These are phyloP conservation scores for Sandelia bainsii DNA, from an alignment of 2,797 vertebrate species.

Conservation along the genomic window DNA sequence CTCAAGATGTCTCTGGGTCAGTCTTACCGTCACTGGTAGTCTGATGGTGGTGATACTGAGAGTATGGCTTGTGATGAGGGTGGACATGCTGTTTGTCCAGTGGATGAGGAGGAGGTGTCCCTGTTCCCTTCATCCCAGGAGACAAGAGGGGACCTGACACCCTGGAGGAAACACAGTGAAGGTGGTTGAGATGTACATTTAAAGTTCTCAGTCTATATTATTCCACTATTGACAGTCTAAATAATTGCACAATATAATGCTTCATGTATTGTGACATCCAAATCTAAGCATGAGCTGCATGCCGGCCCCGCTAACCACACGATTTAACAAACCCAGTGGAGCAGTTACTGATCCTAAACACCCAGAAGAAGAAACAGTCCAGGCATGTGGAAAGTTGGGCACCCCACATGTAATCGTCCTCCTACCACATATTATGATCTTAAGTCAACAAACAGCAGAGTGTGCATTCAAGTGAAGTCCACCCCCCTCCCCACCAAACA, in stretches of 20 bases:
- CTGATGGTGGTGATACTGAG: conserved; percentile 88
- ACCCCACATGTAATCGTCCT: conserved; percentile 72
- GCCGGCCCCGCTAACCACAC: conserved; percentile 37
- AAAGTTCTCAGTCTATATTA: conserved; percentile 5
- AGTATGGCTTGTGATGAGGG: conserved; percentile 87
- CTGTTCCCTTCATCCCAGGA: conserved; percentile 89
- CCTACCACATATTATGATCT: conserved; percentile 76
- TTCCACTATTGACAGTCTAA: conserved; percentile 22
- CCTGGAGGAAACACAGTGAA: conserved; percentile 74
- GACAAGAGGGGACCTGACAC: conserved; percentile 87
- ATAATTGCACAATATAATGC: conserved; percentile 48
- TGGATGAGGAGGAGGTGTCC: conserved; percentile 81
- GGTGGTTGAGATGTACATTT: conserved; percentile 8
- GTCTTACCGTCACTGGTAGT: conserved; percentile 84
- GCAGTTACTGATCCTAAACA: conserved; percentile 58
- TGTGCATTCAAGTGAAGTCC: conserved; percentile 63
- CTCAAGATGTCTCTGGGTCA: conserved; percentile 8
- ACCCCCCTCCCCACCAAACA: conserved; percentile 6
- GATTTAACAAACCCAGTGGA: conserved; percentile 52
- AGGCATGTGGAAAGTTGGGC: conserved; percentile 75
- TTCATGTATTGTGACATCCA: conserved; percentile 50
- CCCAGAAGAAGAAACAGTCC: conserved; percentile 67
- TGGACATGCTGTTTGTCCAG: conserved; percentile 90
- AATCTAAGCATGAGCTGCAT: conserved; percentile 44
- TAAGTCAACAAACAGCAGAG: conserved; percentile 75